phyloP scores from a whole-genome alignment of 1,140 invertebrate species.

The Orussus abietinus region DNA sequence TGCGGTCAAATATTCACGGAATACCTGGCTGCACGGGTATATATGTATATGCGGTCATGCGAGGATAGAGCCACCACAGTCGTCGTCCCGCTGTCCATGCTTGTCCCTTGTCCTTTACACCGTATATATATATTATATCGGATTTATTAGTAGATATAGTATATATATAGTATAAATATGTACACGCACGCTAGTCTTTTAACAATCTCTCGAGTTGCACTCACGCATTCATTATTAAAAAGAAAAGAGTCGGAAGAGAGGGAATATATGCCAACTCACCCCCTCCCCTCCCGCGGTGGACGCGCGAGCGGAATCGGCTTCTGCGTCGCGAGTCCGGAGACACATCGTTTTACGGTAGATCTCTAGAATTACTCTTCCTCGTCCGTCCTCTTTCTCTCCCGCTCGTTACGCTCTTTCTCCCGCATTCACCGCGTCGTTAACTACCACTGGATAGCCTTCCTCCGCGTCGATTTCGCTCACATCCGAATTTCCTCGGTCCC shows the following conservation, averaged over 20 bases:
- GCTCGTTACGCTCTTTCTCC: conserved; percentile 13
- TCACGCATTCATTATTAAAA: too few relatives aligned
- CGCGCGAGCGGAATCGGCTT: too few relatives aligned
- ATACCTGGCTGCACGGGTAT: conserved; percentile 45
- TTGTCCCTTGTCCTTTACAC: conserved; percentile 36
- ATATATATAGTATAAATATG: conserved; percentile 47
- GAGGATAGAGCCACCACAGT: conserved; percentile 50
- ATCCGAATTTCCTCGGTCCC: too few relatives aligned
- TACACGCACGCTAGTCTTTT: conserved; percentile 43
- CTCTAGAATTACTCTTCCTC: conserved; percentile 7
- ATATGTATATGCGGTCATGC: too few relatives aligned
- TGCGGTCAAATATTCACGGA: conserved; percentile 49
- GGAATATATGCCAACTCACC: too few relatives aligned
- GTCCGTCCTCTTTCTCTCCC: neutral
- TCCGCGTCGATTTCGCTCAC: too few relatives aligned
- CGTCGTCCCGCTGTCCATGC: conserved; percentile 34
- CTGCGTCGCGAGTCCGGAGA: too few relatives aligned
- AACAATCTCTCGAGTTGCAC: conserved; percentile 37
- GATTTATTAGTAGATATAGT: conserved; percentile 37
- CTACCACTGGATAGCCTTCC: too few relatives aligned
- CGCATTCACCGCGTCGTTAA: conserved; percentile 25
- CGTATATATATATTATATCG: conserved; percentile 42
- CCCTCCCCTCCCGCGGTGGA: too few relatives aligned
- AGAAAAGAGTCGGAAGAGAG: too few relatives aligned
- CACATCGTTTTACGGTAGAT: too few relatives aligned